Evolutionary conservation across 2,888 invertebrate genomes (phyloP), one percentile per base, ranked within the genome.

Genomic region (Cosmia trapezina): DNA sequence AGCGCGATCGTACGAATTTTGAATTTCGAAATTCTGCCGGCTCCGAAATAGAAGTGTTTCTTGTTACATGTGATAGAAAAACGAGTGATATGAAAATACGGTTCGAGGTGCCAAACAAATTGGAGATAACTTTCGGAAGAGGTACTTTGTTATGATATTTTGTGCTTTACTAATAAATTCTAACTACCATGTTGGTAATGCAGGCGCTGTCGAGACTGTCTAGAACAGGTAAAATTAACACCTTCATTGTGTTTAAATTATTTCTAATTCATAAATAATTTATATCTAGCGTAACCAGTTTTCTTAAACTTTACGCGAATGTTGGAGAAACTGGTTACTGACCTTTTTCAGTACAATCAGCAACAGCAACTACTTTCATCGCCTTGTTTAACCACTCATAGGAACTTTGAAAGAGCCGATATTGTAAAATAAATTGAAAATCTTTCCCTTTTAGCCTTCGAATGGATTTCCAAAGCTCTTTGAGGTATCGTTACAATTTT

Each of bases 51-150:
- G 81, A 87, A 80, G 86, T 83, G 77, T 85, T 87, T 85, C 76
- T 7, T 87, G 88, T 75, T 84, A 88, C 77, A 89, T 90, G 89
- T 88, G 88, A 87, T 79, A 84, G 81, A 53, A 79, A 86, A 88
- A 85, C 87, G 69, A 91, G 93, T 94, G 94, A 93, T 92, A 95
- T 96, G 96, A 93, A 91, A 92, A 96, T 96, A 91, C 92, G 95
- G 73, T 96, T 95, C 87, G 96, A 96, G 91, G 96, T 95, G 92
- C 96, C 96, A 76, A 96, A 96, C 88, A 96, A 94, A 88, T 95
- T 96, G 95, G 96, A 96, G 94, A 96, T 96, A 87, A 90, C 92
- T 86, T 95, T 96, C 83, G 94, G 94, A 88, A 92, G 93, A 93
- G 94, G 94, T 93, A 91, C 83, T 84, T 61, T 89, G 88, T 89